Percentiles rank a stretch among this genome's conserved stretches.
Evolutionary conservation across 2,113 vertebrate genomes (phyloP).

Genomic region (Ochotona princeps): DNA sequence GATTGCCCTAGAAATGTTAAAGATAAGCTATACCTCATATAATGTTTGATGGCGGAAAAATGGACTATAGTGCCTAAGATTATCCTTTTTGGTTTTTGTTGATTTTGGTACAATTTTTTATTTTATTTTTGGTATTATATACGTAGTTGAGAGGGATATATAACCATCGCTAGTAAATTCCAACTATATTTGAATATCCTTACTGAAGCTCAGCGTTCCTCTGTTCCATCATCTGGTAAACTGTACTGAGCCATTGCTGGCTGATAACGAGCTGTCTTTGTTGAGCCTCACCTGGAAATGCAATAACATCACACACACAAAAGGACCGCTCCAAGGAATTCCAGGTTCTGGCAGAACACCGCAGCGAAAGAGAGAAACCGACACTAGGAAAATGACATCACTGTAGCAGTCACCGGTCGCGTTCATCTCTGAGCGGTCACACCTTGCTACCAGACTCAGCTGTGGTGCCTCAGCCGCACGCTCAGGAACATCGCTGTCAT

Average conservation of each 20-base stretch:
- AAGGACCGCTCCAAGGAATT: not conserved
- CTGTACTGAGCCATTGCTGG: not conserved
- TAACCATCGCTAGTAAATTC: not conserved
- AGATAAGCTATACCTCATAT: too few species aligned
- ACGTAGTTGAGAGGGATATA: too few species aligned
- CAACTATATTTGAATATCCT: not conserved
- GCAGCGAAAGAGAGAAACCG: not conserved
- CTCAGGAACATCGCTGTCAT: not conserved
- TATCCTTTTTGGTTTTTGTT: too few species aligned
- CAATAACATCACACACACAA: not conserved
- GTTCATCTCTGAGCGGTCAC: not conserved
- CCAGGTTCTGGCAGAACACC: not conserved
- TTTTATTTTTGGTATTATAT: too few species aligned
- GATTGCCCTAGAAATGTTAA: too few species aligned
- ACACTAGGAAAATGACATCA: not conserved
- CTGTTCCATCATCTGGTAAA: not conserved
- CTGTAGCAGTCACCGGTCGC: too few species aligned
- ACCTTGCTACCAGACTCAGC: not conserved
- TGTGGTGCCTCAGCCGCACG: not conserved
- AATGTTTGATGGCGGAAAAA: too few species aligned
- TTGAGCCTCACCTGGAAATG: not conserved
- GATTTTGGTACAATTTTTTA: too few species aligned
- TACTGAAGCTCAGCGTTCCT: not conserved
- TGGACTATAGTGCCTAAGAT: too few species aligned
- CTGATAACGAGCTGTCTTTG: not conserved